A percentile compares a stretch with the other conserved stretches of the same genome.
Conservation (phyloP, 2,113 vertebrate species). For the Ahaetulla prasina region DNA sequence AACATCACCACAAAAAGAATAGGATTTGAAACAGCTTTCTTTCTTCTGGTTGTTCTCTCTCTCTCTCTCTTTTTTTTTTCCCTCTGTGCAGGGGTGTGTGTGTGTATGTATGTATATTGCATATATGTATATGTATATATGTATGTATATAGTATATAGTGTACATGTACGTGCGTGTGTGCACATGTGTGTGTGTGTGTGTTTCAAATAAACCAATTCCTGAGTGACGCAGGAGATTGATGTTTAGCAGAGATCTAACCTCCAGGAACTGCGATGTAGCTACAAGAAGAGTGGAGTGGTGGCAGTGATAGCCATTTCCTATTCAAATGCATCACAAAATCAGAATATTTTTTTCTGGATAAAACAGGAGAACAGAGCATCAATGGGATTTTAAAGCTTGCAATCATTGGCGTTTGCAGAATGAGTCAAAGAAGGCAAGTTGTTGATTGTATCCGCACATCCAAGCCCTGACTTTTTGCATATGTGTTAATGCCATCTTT, state of each 20-base stretch:
- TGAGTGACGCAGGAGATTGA: not conserved
- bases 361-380: not conserved
- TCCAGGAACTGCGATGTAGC: not conserved
- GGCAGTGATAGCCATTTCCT: not conserved
- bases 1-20: not conserved
- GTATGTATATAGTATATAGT: too few species aligned
- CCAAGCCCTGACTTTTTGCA: not conserved
- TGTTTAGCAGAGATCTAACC: not conserved
- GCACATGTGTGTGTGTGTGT: not conserved
- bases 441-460: not conserved
- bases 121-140: too few species aligned
- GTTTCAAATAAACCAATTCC: not conserved
- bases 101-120: too few species aligned
- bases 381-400: not conserved
- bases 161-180: not conserved
- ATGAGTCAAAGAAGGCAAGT: not conserved
- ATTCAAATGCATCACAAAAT: not conserved
- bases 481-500: not conserved
- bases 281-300: not conserved
- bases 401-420: not conserved
- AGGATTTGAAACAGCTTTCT: not conserved
- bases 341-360: not conserved
- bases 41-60: not conserved
- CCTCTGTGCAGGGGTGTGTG: too few species aligned
- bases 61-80: too few species aligned